These are phyloP conservation scores for Chloebia gouldiae DNA, from an alignment of 2,113 vertebrate genomes.

Conservation along the genomic window DNA sequence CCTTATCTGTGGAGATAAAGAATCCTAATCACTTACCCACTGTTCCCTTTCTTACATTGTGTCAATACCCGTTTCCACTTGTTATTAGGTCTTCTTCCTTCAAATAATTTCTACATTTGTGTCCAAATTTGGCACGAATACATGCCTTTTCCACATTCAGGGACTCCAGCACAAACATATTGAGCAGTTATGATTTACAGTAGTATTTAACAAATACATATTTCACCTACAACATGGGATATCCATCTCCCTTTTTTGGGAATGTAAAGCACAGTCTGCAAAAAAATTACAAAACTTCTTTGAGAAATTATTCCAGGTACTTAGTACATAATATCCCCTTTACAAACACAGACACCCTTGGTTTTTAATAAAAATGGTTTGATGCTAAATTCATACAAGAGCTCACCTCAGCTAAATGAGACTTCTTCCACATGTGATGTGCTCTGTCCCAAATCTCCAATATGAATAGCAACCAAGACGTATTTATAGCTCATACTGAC, in stretches of 20 bases:
- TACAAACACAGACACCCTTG: neutral
- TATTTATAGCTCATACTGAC: constrained; percentile 49
- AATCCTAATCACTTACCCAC: neutral
- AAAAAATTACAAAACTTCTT: neutral
- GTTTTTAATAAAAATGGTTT: neutral
- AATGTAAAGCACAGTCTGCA: neutral
- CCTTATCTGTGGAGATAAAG: constrained; percentile 25
- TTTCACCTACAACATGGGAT: neutral
- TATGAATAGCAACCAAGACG: neutral
- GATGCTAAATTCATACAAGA: neutral
- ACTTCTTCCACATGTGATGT: neutral
- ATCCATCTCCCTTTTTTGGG: neutral
- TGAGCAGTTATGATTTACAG: neutral
- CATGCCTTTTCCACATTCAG: neutral
- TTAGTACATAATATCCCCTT: neutral
- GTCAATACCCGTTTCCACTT: constrained; percentile 10
- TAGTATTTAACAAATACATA: neutral
- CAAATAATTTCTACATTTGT: neutral
- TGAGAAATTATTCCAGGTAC: neutral
- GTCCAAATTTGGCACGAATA: neutral
- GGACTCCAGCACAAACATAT: neutral
- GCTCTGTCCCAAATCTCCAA: constrained; percentile 7
- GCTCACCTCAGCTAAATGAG: neutral
- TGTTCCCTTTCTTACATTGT: neutral
- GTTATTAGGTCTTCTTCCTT: neutral